phyloP scores from a whole-genome alignment of 1,140 invertebrate genomes.

The Halictus rubicundus region DNA sequence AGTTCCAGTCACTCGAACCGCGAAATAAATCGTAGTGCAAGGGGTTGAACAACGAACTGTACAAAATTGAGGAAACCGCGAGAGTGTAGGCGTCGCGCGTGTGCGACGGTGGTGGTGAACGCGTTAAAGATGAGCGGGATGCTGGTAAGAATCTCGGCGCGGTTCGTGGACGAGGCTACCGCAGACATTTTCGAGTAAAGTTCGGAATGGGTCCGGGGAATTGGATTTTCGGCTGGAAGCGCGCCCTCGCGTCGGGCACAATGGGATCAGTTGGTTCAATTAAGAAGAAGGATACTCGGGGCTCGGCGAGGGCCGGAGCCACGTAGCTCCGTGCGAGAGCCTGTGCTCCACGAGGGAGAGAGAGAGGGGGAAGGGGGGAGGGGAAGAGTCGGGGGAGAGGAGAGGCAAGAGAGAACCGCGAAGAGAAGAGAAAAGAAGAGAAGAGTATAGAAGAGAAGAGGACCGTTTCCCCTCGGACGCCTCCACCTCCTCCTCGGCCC shows the following conservation, averaged over 20 bases:
- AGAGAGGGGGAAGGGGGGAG: slow-evolving; percentile 28
- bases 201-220: background rate
- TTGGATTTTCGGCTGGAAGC: slow-evolving; percentile 29
- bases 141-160: no score
- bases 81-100: no score
- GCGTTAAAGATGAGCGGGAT: no score
- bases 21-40: no score
- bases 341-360: slow-evolving; percentile 45
- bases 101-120: no score
- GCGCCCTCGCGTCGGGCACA: slow-evolving; percentile 5
- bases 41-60: no score
- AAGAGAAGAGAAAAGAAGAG: background rate
- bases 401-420: slow-evolving; percentile 9
- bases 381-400: background rate
- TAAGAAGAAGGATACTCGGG: slow-evolving; percentile 35
- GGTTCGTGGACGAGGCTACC: no score
- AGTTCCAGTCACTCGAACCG: no score
- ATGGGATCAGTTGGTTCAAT: slow-evolving; percentile 43
- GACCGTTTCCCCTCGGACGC: slow-evolving; percentile 66
- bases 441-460: slow-evolving; percentile 47
- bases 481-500: slow-evolving; percentile 42
- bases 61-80: no score
- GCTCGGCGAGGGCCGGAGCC: slow-evolving; percentile 8
- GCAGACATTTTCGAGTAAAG: background rate
- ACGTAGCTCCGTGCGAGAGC: slow-evolving; percentile 50